These are phyloP conservation scores for Rhopalosiphum maidis DNA, from an alignment of 1,140 invertebrate genomes.

Conservation along the genomic window DNA sequence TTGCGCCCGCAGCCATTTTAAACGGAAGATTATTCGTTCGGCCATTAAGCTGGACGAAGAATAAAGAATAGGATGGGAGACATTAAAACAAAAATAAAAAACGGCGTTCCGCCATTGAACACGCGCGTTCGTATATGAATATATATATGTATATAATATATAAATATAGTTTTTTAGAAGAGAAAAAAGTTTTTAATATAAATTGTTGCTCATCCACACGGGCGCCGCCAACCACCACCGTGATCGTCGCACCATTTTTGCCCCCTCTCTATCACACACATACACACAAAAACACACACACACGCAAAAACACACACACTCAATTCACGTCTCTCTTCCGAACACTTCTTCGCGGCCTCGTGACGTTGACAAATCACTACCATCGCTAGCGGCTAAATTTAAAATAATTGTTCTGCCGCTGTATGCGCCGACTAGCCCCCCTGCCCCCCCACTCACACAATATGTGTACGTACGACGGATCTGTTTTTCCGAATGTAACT, in stretches of 20 bases:
- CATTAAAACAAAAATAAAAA: background rate
- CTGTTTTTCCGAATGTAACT: background rate
- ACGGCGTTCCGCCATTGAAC: background rate
- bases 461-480: background rate
- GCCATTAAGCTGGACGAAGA: background rate
- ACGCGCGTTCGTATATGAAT: background rate
- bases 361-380: constrained; percentile 42
- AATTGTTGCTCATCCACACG: background rate
- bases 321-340: background rate
- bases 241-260: background rate
- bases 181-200: constrained; percentile 40
- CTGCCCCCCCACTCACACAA: background rate
- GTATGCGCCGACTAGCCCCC: background rate
- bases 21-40: constrained; percentile 1
- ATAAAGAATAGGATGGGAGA: constrained; percentile 6
- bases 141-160: background rate
- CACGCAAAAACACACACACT: too few relatives aligned
- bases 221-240: background rate
- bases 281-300: too few relatives aligned
- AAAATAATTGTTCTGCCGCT: constrained; percentile 39
- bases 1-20: background rate
- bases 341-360: background rate
- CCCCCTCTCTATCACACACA: background rate
- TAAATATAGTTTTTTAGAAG: background rate
- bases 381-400: constrained; percentile 5